These are phyloP conservation scores for Artemia franciscana DNA, from an alignment of 1,140 invertebrate species.

Conservation along the genomic window DNA sequence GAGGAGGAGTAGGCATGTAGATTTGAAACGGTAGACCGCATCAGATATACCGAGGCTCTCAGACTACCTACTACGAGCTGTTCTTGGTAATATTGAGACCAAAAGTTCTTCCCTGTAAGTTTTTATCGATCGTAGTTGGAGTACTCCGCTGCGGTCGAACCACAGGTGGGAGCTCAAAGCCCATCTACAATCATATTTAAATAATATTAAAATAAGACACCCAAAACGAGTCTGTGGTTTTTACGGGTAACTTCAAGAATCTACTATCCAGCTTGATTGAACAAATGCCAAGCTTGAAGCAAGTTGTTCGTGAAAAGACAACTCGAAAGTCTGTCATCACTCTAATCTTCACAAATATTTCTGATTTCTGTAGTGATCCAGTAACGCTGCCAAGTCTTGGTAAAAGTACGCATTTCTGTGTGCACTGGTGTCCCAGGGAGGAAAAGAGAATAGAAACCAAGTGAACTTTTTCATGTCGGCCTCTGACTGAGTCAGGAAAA, in stretches of 20 bases:
- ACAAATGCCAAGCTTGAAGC: not conserved
- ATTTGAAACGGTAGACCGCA: not conserved
- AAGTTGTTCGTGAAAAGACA: not conserved
- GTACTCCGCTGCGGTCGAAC: not conserved
- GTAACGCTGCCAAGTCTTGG: not conserved
- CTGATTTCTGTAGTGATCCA: not conserved
- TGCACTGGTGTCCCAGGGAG: not conserved
- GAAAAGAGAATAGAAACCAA: not conserved
- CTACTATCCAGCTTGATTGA: not conserved
- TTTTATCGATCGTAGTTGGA: not conserved
- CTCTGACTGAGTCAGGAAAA: not conserved
- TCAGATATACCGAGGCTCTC: not conserved
- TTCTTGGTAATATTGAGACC: not conserved
- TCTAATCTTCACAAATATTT: not conserved
- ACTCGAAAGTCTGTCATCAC: not conserved
- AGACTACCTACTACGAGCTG: not conserved
- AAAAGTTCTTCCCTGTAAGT: not conserved
- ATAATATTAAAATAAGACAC: not conserved
- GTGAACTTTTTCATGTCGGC: not conserved
- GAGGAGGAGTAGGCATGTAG: not conserved
- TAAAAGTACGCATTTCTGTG: not conserved
- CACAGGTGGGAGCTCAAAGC: not conserved
- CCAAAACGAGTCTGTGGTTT: not conserved
- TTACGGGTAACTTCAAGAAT: not conserved
- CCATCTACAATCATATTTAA: not conserved